A percentile compares a stretch with the other conserved stretches of the same genome.
phyloP scores from a whole-genome alignment of 2,113 vertebrate species.

The Elaphurus davidianus region DNA sequence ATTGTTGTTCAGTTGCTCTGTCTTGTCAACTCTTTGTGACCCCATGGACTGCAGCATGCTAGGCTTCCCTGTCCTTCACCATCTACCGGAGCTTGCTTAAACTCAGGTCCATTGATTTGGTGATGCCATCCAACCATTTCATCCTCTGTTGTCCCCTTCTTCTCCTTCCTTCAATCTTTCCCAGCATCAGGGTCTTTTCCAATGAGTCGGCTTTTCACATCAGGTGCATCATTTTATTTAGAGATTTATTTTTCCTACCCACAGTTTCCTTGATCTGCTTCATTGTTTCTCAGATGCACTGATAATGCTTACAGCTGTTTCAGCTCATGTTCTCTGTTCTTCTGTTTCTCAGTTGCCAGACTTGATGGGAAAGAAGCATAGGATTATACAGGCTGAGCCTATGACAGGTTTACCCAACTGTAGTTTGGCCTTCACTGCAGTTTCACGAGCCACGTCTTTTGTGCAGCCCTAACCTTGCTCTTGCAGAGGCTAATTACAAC shows the following conservation, averaged over 20 bases:
- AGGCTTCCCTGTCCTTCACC: background rate
- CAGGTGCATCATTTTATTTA: background rate
- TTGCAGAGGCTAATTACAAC: background rate
- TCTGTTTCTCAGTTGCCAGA: background rate
- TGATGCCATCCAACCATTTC: background rate
- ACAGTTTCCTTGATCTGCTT: background rate
- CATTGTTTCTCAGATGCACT: background rate
- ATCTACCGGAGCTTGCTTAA: background rate
- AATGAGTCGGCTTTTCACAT: background rate
- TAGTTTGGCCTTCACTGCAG: background rate
- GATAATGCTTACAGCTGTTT: background rate
- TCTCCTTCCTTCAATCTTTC: background rate
- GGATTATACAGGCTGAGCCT: background rate
- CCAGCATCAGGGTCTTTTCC: background rate
- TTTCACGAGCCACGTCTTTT: background rate
- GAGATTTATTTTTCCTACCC: background rate
- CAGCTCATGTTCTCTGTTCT: background rate
- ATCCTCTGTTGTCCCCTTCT: background rate
- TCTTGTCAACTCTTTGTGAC: background rate
- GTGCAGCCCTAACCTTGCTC: background rate
- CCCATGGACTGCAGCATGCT: background rate
- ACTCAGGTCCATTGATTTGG: background rate
- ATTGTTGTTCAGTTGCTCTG: background rate
- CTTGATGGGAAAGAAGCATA: background rate
- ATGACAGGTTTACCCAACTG: background rate